phyloP scores from a whole-genome alignment of 2,113 vertebrate genomes.

The Hirundichthys speculiger region DNA sequence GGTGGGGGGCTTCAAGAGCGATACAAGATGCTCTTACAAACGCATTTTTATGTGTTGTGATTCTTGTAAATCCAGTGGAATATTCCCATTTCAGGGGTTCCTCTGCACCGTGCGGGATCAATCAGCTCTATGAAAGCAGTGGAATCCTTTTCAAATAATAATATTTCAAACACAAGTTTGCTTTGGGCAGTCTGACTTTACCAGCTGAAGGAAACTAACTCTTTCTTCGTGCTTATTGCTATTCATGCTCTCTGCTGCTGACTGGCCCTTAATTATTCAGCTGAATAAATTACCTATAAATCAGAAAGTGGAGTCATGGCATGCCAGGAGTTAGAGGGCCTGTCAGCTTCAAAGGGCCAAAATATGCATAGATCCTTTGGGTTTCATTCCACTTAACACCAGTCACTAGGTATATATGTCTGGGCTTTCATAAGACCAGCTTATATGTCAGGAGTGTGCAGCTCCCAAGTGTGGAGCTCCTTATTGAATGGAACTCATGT shows the following conservation, averaged over 20 bases:
- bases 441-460: slow-evolving; percentile 68
- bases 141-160: slow-evolving; percentile 47
- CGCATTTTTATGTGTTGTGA: background rate
- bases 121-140: slow-evolving; percentile 32
- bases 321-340: slow-evolving; percentile 71
- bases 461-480: slow-evolving; percentile 52
- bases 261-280: slow-evolving; percentile 78
- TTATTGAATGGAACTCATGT: slow-evolving; percentile 61
- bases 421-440: slow-evolving; percentile 62
- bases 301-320: slow-evolving; percentile 74
- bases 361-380: slow-evolving; percentile 70
- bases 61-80: background rate
- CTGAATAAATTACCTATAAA: slow-evolving; percentile 79
- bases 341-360: slow-evolving; percentile 78
- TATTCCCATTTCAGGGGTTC: slow-evolving; percentile 3
- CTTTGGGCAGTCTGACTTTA: slow-evolving; percentile 53
- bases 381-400: slow-evolving; percentile 77
- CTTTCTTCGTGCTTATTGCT: slow-evolving; percentile 70
- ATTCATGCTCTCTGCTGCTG: slow-evolving; percentile 71
- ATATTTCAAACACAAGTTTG: slow-evolving; percentile 43
- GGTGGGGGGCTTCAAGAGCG: too few relatives aligned
- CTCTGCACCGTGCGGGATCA: slow-evolving; percentile 30
- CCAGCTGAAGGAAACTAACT: slow-evolving; percentile 50
- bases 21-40: too few relatives aligned
- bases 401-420: slow-evolving; percentile 75